Percentiles rank a stretch among this genome's conserved stretches.
Conservation (phyloP, 2,797 vertebrate genomes). For the Sebastes diploproa region DNA sequence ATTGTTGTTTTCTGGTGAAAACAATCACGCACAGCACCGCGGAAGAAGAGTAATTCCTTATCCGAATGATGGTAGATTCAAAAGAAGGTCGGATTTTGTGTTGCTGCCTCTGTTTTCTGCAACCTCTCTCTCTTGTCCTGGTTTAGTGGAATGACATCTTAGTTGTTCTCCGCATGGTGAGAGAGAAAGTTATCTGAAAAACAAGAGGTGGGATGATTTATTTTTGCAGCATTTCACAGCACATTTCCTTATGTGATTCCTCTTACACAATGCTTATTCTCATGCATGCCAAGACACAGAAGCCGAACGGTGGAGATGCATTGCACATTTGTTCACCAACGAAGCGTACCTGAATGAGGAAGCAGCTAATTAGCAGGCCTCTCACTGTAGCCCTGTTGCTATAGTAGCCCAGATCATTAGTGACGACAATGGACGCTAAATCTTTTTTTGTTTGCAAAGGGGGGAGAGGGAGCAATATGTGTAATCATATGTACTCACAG, state of each 20-base stretch:
- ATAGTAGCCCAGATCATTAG: slow-evolving; percentile 65
- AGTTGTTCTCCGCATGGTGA: slow-evolving; percentile 56
- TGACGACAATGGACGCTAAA: slow-evolving; percentile 10
- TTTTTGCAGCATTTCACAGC: slow-evolving; percentile 27
- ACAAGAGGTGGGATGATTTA: slow-evolving; percentile 15
- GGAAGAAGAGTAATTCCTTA: slow-evolving; percentile 3
- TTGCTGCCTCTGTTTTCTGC: not conserved
- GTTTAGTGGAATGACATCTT: slow-evolving; percentile 38
- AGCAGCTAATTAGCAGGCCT: slow-evolving; percentile 54
- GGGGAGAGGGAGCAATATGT: not conserved
- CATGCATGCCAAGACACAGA: not conserved
- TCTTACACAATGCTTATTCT: not conserved
- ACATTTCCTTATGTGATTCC: not conserved
- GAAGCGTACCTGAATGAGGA: slow-evolving; percentile 38
- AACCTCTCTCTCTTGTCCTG: not conserved
- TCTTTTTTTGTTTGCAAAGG: slow-evolving; percentile 32
- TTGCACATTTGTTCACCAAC: slow-evolving; percentile 29
- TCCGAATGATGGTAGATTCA: slow-evolving; percentile 13
- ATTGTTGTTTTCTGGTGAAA: not conserved
- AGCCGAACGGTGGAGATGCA: not conserved
- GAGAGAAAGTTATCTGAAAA: slow-evolving; percentile 54
- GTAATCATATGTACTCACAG: not conserved
- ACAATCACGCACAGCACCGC: not conserved
- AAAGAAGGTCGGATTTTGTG: not conserved
- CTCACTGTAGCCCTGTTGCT: slow-evolving; percentile 62